Base-by-base conservation (phyloP, 2,888 invertebrate genomes). In the Polyploca ridens region DNA sequence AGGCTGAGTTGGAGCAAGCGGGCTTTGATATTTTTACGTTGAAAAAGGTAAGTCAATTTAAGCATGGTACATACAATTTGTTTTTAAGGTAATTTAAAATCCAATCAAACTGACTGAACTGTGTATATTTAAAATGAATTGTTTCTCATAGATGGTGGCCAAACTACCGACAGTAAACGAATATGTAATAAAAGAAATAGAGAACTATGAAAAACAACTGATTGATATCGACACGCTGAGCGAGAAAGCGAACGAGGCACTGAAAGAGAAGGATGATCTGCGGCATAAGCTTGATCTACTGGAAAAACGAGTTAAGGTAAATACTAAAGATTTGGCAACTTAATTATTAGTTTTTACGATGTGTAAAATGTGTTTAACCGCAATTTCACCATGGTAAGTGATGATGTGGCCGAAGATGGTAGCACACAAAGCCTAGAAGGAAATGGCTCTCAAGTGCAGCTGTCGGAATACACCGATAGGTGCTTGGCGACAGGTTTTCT, bases 1-100 rank as follows among this genome's bases (percentile, higher is more conserved):
- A 98, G 90, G 97, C 97, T 0, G 97, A 97, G 87, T 86, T 98
- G 70, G 97, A 96, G 77, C 97, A 98, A 86, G 97, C 97, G 64
- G 97, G 97, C 11, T 96, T 97, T 75, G 97, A 97, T 82, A 93
- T 95, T 59, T 86, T 93, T 58, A 89, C 93, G 65, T 90, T 96
- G 71, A 95, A 95, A 82, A 95, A 95, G 93, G 96, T 95, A 63
- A 67, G 69, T 27, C 1, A 27, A 27, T 27, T 27, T 1, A 27
- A 27, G 27, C 27, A 27, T 27, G 27, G 27, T 27, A 27, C 11
- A 7, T 27, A 27, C 11, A 7, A 41, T 41, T 8, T 41, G 7
- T 4, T 8, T 11, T 41, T 11, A 41, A 41, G 6, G 41, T 41
- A 3, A 41, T 41, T 3, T 33, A 33, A 33, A 6, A 6, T 35